A percentile compares a stretch with the other conserved stretches of the same genome.
phyloP scores from a whole-genome alignment of 2,113 vertebrate species.

The Candoia aspera region DNA sequence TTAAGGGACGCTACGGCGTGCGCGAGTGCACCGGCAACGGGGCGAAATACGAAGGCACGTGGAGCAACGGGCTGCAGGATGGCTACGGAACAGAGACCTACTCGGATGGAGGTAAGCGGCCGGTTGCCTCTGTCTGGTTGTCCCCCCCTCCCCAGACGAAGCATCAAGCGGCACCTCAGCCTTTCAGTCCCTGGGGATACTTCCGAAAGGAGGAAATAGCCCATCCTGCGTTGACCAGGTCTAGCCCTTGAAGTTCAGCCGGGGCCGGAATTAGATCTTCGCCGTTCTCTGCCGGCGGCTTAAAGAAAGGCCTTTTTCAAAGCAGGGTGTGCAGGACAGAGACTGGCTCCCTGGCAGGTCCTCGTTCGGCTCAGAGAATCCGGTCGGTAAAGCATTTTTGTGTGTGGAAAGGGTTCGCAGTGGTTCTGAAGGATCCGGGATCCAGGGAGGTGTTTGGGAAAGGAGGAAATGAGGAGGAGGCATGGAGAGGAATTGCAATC shows the following conservation, averaged over 20 bases:
- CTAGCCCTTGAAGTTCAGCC: slow-evolving; percentile 53
- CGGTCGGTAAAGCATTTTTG: background rate
- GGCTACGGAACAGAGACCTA: slow-evolving; percentile 99
- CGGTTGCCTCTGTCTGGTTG: background rate
- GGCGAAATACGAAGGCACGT: slow-evolving; percentile 97
- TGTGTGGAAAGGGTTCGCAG: background rate
- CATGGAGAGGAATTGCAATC: background rate
- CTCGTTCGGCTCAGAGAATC: background rate
- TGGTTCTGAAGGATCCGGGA: background rate
- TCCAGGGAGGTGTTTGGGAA: background rate
- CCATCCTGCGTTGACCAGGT: slow-evolving; percentile 55
- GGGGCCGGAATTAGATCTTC: background rate
- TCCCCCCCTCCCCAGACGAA: fast-evolving
- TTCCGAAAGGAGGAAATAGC: slow-evolving; percentile 27
- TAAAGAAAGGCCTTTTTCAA: background rate
- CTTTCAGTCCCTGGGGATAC: background rate
- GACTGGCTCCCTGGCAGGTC: background rate
- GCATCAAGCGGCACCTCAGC: background rate
- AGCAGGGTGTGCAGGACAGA: background rate
- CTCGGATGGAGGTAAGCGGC: slow-evolving; percentile 93
- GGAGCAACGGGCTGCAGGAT: slow-evolving; percentile 98
- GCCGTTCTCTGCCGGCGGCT: background rate
- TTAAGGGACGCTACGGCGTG: slow-evolving; percentile 98
- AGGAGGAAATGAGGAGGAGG: background rate
- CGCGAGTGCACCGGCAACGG: slow-evolving; percentile 93